A percentile compares a stretch with the other conserved stretches of the same genome.
Evolutionary conservation across 2,113 vertebrate species (phyloP).

Genomic region (Meleagris gallopavo): DNA sequence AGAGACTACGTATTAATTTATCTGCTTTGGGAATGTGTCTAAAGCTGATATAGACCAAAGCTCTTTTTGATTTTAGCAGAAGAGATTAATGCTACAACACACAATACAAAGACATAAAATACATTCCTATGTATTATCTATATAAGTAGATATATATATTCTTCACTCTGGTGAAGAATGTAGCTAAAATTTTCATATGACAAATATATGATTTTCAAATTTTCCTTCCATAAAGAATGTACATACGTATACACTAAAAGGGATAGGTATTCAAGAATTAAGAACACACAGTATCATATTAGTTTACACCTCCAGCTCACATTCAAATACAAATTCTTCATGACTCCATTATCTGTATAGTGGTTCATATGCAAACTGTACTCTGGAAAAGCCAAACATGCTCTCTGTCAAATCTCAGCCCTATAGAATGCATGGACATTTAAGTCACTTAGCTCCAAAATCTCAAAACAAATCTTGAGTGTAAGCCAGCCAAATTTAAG

Average conservation of each 20-base stretch:
- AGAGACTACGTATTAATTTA: not conserved
- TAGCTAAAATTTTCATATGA: not conserved
- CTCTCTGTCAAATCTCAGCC: not conserved
- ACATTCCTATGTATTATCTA: not conserved
- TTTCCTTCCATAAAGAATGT: fast-evolving
- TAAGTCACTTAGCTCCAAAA: not conserved
- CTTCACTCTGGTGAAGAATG: not conserved
- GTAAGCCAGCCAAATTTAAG: not conserved
- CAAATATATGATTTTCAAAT: fast-evolving
- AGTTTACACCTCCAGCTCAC: not conserved
- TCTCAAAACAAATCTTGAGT: not conserved
- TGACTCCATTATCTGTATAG: not conserved
- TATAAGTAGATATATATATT: no score
- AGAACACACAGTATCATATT: not conserved
- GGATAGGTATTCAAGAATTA: not conserved
- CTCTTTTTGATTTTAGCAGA: not conserved
- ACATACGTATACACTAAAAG: not conserved
- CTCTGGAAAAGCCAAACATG: not conserved
- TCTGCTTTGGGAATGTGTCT: not conserved
- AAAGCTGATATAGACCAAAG: not conserved
- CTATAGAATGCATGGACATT: not conserved
- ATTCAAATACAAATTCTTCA: not conserved
- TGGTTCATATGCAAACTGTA: not conserved
- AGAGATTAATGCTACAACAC: not conserved
- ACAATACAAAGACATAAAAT: not conserved